Base-by-base conservation (phyloP, 2,797 vertebrate genomes). In the Platalea minor region DNA sequence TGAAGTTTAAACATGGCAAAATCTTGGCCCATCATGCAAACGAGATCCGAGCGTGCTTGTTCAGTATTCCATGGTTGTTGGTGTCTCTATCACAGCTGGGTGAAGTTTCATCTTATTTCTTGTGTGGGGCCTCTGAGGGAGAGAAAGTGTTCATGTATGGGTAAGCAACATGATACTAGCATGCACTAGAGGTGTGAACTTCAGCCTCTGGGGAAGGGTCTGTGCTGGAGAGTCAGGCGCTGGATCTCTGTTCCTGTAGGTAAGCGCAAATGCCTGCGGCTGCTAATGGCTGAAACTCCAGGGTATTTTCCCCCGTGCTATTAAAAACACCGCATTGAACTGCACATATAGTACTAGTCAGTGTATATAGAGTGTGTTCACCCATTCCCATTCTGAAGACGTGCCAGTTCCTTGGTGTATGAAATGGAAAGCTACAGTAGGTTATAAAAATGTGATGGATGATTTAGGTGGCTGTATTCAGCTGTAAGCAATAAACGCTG, bases 401-500 rank as follows among this genome's bases (percentile, higher is more conserved):
- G 73, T 94, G 91, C 94, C 95, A 96, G 50, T 96, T 98, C 93
- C 83, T 95, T 96, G 93, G 93, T 96, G 83, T 97, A 97, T 95
- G 96, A 95, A 97, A 98, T 96, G 78, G 94, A 98, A 98, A 97
- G 96, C 85, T 97, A 93, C 87, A 97, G 91, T 91, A 96, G 89
- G 97, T 98, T 98, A 98, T 98, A 98, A 99, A 99, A 98, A 97
- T 91, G 84, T 98, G 98, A 99, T 98, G 97, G 98, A 99, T 99
- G 98, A 97, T 98, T 98, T 98, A 97, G 97, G 96, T 97, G 96
- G 70, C 95, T 97, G 75, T 93, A 97, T 98, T 98, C 97, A 96
- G 94, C 98, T 98, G 97, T 98, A 98, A 98, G 98, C 95, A 97
- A 97, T 98, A 97, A 96, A 97, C 41, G 98, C 98, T 99, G 98